Conservation (phyloP, 2,888 invertebrate species). For the Eustalomyia histrio region DNA sequence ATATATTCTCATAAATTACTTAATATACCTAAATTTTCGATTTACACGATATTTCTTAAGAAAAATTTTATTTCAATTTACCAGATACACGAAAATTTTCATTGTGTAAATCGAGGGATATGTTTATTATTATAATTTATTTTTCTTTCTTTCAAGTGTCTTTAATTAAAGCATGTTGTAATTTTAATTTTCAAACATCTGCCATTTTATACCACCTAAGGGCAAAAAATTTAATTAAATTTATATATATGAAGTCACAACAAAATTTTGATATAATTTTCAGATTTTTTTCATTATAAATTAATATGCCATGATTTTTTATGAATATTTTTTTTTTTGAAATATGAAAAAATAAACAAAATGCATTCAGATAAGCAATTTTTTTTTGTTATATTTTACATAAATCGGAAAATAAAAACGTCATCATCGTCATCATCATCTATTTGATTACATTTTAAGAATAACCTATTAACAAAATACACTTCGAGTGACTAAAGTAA, state of each 20-base stretch:
- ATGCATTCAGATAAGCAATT: not conserved
- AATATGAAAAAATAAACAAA: not conserved
- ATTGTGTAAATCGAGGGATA: too few relatives aligned
- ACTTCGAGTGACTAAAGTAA: too few relatives aligned
- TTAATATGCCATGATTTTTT: not conserved
- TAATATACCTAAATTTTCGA: too few relatives aligned
- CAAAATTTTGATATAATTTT: not conserved
- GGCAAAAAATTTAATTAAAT: conserved; percentile 7
- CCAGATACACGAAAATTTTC: too few relatives aligned
- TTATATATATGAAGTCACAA: not conserved
- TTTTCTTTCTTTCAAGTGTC: not conserved
- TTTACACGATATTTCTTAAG: too few relatives aligned
- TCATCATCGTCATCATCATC: not conserved
- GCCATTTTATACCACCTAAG: not conserved
- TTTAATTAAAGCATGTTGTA: not conserved
- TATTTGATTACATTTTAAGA: conserved; percentile 2
- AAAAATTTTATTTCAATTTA: too few relatives aligned
- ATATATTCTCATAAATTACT: too few relatives aligned
- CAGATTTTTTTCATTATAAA: not conserved
- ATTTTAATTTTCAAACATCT: conserved; percentile 9
- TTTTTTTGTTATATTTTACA: conserved; percentile 3
- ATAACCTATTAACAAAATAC: too few relatives aligned
- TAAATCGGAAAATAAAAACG: not conserved
- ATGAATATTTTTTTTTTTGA: not conserved
- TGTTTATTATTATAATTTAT: not conserved